Evolutionary conservation across 2,113 vertebrate species (phyloP), one percentile per base, ranked within the genome.

Genomic region (Gadus chalcogrammus): DNA sequence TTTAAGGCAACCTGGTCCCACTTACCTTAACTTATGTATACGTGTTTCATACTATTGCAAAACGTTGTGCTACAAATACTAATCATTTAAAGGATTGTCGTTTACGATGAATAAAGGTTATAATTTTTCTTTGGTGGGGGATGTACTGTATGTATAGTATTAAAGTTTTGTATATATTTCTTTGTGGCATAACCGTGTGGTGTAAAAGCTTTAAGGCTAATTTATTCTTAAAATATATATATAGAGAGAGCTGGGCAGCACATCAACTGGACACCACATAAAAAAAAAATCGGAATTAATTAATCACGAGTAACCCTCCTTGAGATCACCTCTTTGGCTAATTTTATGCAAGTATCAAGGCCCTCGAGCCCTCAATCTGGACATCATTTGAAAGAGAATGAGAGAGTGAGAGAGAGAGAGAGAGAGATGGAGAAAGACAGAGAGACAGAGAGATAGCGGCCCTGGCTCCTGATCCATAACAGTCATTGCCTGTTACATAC

Each of bases 401-500:
- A 78, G 68, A 71, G 69, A 59, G 48, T 75, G 70, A 81, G 75
- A 69, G 66, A 53, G 69, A 83, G 67, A 82, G 65, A 68, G 71
- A 58, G 48, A 77, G 73, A 81, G 74, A 90, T 78, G 80, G 42
- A 48, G 42, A 48, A 9, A 48, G 42, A 48, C 8, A 60, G 67
- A 62, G 73, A 84, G 81, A 76, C 77, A 76, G 77, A 85, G 82
- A 91, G 94, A 91, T 92, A 95, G 95, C 94, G 93, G 96, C 95
- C 94, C 94, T 94, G 94, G 94, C 91, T 94, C 91, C 95, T 97
- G 97, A 98, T 97, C 97, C 95, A 97, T 98, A 97, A 95, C 96
- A 97, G 96, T 98, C 97, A 99, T 96, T 97, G 96, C 93, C 94
- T 95, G 97, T 98, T 98, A 98, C 95, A 97, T 96, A 98, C 97